Evolutionary conservation across 1,140 invertebrate genomes (phyloP), one percentile per base, ranked within the genome.

Genomic region (Drosophila bocki): DNA sequence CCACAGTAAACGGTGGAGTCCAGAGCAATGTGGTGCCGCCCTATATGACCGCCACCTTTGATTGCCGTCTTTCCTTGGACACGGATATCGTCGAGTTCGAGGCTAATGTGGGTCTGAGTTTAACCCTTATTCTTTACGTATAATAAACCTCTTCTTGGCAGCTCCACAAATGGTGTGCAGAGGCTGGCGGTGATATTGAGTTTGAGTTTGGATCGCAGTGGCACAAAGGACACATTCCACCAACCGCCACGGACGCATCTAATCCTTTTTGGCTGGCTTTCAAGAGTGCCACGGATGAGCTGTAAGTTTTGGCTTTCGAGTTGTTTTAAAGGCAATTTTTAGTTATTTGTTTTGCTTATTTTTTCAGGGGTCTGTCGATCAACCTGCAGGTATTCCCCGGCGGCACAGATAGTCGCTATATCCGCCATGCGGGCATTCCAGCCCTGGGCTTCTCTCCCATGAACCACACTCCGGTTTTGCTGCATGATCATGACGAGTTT

Each of bases 21-120:
- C 98, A 99, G 92, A 93, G 95, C n/a, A 99, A 99, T 93, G 97
- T 99, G 8, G 94, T 99, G 47, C 98, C 98, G 0, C 95, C 96
- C 37, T 94, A 96, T 83, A 92, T 99, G 19, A 94, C 93, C 0
- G 96, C 95, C 5, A 94, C 93, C 12, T 97, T 99, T 90, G 98
- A 99, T 92, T 93, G 98, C 48, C 95, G 98, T 13, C 91, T 99
- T 7, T 95, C 97, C 0, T 94, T 80, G 19, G 94, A 98, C 93
- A 94, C 96, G 26, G 92, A 93, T 0, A 94, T 95, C 57, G 96
- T 98, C 78, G 96, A 98, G 91, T 72, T 72, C 9, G 17, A 72
- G 9, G 32, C 37, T 6, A 42, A 58, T 19, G 69, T 72, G n/a
- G 13, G 63, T 22, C 5, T 44, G 6, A 6, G 2, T 17, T 5